Percentiles rank a stretch among this genome's conserved stretches.
phyloP scores from a whole-genome alignment of 1,140 invertebrate species.

The Homalodisca vitripennis region DNA sequence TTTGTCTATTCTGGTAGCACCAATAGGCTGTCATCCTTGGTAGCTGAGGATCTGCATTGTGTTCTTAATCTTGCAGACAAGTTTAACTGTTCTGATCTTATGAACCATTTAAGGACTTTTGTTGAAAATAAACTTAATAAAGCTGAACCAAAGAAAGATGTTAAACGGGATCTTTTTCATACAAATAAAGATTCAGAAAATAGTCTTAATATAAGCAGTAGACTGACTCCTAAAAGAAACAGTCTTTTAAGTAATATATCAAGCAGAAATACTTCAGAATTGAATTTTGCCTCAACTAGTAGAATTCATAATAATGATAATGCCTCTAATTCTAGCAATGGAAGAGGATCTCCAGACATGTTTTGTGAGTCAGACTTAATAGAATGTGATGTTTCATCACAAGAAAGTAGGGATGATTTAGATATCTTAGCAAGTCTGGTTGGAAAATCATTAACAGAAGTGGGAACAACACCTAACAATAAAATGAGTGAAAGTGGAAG shows the following conservation, averaged over 20 bases:
- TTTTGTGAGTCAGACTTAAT: slow-evolving; percentile 18
- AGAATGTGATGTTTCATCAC: background rate
- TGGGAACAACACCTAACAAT: background rate
- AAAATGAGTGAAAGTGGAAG: background rate
- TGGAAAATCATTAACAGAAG: background rate
- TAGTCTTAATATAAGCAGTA: no score
- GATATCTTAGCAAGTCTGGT: slow-evolving; percentile 23
- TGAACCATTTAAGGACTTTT: background rate
- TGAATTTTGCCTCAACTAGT: no score
- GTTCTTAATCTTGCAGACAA: background rate
- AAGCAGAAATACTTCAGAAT: no score
- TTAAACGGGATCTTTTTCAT: no score
- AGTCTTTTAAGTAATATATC: no score
- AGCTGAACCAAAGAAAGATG: no score
- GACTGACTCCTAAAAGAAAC: no score
- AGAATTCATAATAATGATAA: no score
- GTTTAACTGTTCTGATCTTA: background rate
- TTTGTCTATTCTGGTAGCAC: slow-evolving; percentile 32
- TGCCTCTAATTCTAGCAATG: background rate
- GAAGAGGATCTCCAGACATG: slow-evolving; percentile 27
- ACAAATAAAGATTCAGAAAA: no score
- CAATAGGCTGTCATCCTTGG: slow-evolving; percentile 8
- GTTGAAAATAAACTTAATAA: no score
- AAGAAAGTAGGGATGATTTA: background rate
- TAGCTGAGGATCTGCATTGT: background rate